phyloP scores from a whole-genome alignment of 2,888 invertebrate genomes.

The Diaprepes abbreviatus region DNA sequence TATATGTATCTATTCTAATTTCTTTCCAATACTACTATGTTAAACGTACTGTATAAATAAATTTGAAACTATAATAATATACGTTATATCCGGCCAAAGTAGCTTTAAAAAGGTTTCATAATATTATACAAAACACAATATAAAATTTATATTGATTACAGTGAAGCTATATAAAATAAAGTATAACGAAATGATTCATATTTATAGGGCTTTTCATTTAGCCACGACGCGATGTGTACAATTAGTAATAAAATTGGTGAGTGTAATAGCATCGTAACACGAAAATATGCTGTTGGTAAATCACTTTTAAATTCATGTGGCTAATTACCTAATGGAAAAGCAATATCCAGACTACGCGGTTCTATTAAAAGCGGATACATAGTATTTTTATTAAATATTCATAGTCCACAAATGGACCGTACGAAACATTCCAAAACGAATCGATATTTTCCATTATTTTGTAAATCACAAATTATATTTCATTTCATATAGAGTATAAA shows the following conservation, averaged over 20 bases:
- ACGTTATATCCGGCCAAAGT: conserved; percentile 28
- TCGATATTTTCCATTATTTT: conserved; percentile 57
- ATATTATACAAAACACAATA: conserved; percentile 38
- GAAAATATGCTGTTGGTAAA: conserved; percentile 55
- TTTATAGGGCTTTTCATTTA: conserved; percentile 51
- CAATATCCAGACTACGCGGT: conserved; percentile 52
- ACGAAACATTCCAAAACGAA: conserved; percentile 50
- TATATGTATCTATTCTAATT: too few species aligned
- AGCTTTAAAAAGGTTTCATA: conserved; percentile 37
- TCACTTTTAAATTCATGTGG: conserved; percentile 57
- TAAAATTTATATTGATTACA: conserved; percentile 47
- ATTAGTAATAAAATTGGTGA: conserved; percentile 50
- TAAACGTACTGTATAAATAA: too few species aligned
- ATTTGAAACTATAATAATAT: conserved; percentile 5
- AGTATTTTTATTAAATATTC: conserved; percentile 60
- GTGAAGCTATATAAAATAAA: conserved; percentile 46
- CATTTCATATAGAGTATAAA: conserved; percentile 61
- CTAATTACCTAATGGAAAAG: conserved; percentile 62
- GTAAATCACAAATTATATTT: conserved; percentile 58
- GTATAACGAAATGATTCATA: conserved; percentile 45
- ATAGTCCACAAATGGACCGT: conserved; percentile 51
- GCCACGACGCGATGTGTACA: conserved; percentile 43
- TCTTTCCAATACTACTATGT: too few species aligned
- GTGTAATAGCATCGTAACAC: conserved; percentile 46
- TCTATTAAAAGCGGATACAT: conserved; percentile 49